Conservation (phyloP, 2,797 vertebrate genomes). For the Lutjanus campechanus region DNA sequence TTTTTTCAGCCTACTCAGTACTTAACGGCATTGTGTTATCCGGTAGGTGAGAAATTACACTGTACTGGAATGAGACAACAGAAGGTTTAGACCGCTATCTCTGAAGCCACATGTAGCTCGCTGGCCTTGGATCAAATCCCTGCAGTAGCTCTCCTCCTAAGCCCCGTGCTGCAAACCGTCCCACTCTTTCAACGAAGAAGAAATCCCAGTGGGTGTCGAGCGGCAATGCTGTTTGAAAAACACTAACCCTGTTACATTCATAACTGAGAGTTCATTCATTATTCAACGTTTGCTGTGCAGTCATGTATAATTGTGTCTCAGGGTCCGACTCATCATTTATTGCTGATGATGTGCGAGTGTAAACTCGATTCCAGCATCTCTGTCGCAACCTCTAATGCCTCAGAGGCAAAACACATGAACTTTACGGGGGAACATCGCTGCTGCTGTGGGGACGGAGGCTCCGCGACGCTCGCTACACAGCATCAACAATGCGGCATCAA, state of each 20-base stretch:
- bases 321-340: slow-evolving; percentile 49
- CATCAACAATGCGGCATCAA: slow-evolving; percentile 28
- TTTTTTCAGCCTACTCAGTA: slow-evolving; percentile 18
- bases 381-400: slow-evolving; percentile 29
- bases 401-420: slow-evolving; percentile 30
- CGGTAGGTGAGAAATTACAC: slow-evolving; percentile 18
- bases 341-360: slow-evolving; percentile 43
- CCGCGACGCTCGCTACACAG: slow-evolving; percentile 15
- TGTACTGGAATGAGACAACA: slow-evolving; percentile 22
- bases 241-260: slow-evolving; percentile 17
- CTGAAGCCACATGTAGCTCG: slow-evolving; percentile 37
- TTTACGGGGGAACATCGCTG: slow-evolving; percentile 9
- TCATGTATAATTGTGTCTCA: slow-evolving; percentile 41
- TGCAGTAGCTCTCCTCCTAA: slow-evolving; percentile 21
- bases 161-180: slow-evolving; percentile 20
- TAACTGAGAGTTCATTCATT: slow-evolving; percentile 42
- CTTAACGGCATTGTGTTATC: slow-evolving; percentile 34
- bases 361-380: slow-evolving; percentile 37
- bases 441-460: slow-evolving; percentile 2
- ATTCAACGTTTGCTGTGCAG: slow-evolving; percentile 33
- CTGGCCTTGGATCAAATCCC: slow-evolving; percentile 54
- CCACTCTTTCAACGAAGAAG: slow-evolving; percentile 25
- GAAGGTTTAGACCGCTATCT: slow-evolving; percentile 44
- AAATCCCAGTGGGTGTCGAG: slow-evolving; percentile 33
- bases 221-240: slow-evolving; percentile 41